These are phyloP conservation scores for Malurus splendens DNA, from an alignment of 2,797 vertebrate genomes.

Conservation along the genomic window DNA sequence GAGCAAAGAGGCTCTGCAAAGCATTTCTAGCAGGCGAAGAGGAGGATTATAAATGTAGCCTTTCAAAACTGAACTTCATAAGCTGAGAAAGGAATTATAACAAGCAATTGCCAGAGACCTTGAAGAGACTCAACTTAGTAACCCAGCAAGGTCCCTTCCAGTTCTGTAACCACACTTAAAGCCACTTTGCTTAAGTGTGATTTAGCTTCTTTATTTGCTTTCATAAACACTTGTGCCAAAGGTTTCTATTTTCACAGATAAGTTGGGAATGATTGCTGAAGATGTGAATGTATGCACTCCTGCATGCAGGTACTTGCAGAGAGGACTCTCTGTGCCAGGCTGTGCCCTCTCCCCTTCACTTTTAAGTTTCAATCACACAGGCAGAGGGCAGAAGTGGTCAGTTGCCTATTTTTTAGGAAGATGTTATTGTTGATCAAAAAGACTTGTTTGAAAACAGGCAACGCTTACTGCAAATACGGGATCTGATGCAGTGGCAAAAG, in stretches of 20 bases:
- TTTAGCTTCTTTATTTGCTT: neutral
- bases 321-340: neutral
- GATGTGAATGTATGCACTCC: neutral
- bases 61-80: neutral
- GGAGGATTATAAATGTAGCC: neutral
- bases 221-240: neutral
- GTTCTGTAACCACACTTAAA: neutral
- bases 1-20: neutral
- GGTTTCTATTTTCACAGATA: neutral
- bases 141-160: neutral
- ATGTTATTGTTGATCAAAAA: too few relatives aligned
- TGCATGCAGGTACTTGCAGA: rapidly evolving
- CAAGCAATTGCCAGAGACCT: neutral
- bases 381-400: neutral
- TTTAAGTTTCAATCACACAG: neutral
- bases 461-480: too few relatives aligned
- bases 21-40: neutral
- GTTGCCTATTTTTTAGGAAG: neutral
- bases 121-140: neutral
- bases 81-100: neutral
- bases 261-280: neutral
- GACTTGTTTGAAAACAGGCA: too few relatives aligned
- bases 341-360: neutral
- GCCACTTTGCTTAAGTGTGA: neutral
- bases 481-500: too few relatives aligned